Evolutionary conservation across 1,140 invertebrate species (phyloP), one percentile per base, ranked within the genome.

Genomic region (Saccostrea cuccullata): DNA sequence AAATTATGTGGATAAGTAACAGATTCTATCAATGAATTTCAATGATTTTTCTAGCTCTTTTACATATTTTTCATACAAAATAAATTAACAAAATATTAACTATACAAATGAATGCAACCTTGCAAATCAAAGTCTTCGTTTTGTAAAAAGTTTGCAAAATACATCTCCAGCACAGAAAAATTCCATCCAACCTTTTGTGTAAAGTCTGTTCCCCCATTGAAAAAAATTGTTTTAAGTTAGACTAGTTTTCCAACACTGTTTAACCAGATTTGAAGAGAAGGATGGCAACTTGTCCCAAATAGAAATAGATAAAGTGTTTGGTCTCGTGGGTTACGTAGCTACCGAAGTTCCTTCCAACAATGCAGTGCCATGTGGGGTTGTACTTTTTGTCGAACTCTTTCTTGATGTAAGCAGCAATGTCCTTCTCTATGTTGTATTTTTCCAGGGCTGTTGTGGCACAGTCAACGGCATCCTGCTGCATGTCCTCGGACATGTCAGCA

Each of bases 361-460:
- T 98, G 95, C 98, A 95, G 95, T 98, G 98, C 98, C 98, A 99
- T 91, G 98, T 99, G n/a, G 98, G 98, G 94, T 98, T 98, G 96
- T 98, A 99, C 95, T 99, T 99, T 96, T 98, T 99, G 96, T 99
- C 98, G 95, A 99, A 99, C 95, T 99, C 98, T 95, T 99, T 99
- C 96, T 99, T 99, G 94, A 99, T 99, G 95, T 97, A 99, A 67
- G 98, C 98, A 23, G 98, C 98, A 93, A 99, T 99, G 94, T 99
- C 98, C 97, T 99, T 99, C 96, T 99, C 99, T 95, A 99, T 99
- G 95, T 99, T 99, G 95, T 98, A 99, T 94, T 99, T 99, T 95
- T 99, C 99, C 87, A 99, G 96, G 9, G 99, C 99, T 90, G 99
- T 98, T 85, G 98, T 99, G 88, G 99, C 98, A 95, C 98, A 99